Evolutionary conservation across 2,113 vertebrate species (phyloP).

Genomic region (Rhynchomys soricoides): DNA sequence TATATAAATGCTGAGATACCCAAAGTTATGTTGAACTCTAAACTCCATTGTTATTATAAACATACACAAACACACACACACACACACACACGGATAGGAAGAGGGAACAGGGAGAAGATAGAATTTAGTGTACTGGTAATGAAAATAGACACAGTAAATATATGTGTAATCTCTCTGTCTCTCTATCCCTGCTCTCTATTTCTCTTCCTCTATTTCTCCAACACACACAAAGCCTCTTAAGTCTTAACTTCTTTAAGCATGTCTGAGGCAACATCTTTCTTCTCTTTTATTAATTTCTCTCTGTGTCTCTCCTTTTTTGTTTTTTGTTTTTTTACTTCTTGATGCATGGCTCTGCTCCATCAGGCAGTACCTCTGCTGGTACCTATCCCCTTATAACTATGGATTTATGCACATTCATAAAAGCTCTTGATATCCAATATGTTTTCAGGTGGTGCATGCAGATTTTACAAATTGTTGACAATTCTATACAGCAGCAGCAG

Average conservation of each 20-base stretch:
- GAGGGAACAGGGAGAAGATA: not conserved
- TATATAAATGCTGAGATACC: not conserved
- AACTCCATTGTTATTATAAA: not conserved
- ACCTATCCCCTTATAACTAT: too few species aligned
- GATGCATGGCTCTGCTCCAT: not conserved
- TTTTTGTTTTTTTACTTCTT: not conserved
- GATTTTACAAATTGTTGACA: not conserved
- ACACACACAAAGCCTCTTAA: not conserved
- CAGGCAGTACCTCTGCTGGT: not conserved
- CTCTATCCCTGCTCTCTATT: not conserved
- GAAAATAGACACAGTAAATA: not conserved
- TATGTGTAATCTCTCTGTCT: not conserved
- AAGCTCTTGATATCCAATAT: not conserved
- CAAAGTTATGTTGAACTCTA: not conserved
- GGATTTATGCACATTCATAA: not conserved
- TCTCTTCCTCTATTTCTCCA: not conserved
- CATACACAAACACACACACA: not conserved
- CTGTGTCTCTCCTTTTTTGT: not conserved
- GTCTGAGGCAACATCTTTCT: not conserved
- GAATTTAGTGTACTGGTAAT: not conserved
- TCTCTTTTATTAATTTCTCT: not conserved
- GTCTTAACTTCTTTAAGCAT: not conserved
- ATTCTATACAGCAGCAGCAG: not conserved
- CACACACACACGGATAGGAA: not conserved
- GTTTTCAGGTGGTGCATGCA: not conserved